A percentile compares a stretch with the other conserved stretches of the same genome.
phyloP scores from a whole-genome alignment of 2,888 invertebrate genomes.

The Halocaridina rubra region DNA sequence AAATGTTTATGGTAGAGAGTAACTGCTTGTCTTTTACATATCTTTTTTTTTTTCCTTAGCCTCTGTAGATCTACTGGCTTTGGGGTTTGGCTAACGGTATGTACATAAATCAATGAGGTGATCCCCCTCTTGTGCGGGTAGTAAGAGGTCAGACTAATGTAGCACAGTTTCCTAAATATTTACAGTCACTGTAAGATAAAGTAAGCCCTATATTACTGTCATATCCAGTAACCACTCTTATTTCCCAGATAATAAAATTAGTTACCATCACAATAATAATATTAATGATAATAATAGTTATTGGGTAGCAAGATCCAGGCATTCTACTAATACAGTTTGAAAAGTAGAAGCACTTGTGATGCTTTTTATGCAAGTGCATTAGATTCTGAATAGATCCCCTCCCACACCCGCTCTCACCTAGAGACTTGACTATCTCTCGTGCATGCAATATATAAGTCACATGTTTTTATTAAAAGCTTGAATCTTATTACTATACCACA shows the following conservation, averaged over 20 bases:
- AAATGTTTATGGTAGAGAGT: conserved; percentile 60
- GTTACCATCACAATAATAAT: conserved; percentile 7
- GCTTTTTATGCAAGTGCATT: not conserved
- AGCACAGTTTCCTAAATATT: conserved; percentile 13
- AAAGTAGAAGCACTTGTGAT: conserved; percentile 9
- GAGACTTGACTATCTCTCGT: conserved; percentile 21
- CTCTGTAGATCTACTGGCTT: conserved; percentile 56
- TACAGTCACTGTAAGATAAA: not conserved
- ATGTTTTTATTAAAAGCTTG: not conserved
- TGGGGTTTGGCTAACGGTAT: conserved; percentile 53
- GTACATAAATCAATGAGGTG: conserved; percentile 23
- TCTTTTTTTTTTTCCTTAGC: conserved; percentile 55
- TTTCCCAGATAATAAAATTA: conserved; percentile 20
- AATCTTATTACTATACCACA: not conserved
- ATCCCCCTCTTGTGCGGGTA: conserved; percentile 23
- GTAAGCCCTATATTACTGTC: not conserved
- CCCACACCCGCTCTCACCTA: conserved; percentile 3
- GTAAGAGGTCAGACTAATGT: conserved; percentile 36
- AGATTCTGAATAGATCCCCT: not conserved
- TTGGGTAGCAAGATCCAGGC: conserved; percentile 31
- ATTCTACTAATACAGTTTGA: conserved; percentile 26
- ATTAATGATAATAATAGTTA: conserved; percentile 23
- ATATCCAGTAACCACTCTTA: conserved; percentile 29
- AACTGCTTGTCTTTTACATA: conserved; percentile 61
- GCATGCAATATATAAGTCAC: conserved; percentile 29